These are phyloP conservation scores for Gari tellinella DNA, from an alignment of 2,888 invertebrate genomes.

Conservation along the genomic window DNA sequence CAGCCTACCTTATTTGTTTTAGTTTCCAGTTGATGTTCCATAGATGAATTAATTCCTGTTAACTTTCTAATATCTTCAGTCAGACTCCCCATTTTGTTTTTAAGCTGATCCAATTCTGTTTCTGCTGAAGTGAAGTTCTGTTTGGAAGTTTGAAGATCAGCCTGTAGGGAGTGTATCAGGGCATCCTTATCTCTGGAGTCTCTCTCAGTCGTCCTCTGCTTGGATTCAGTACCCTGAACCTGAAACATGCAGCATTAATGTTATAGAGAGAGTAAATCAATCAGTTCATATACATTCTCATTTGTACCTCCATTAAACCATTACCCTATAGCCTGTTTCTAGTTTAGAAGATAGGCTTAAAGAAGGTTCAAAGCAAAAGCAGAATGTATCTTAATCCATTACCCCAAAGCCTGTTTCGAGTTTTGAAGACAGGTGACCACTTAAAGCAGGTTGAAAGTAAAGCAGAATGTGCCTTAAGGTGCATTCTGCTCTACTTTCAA, in stretches of 20 bases:
- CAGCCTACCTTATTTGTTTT: too few relatives aligned
- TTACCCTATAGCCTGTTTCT: too few relatives aligned
- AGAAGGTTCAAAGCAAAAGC: too few relatives aligned
- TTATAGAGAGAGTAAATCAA: not conserved
- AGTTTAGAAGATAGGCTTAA: too few relatives aligned
- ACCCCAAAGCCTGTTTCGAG: too few relatives aligned
- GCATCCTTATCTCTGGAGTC: constrained; percentile 68
- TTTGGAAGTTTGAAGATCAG: constrained; percentile 62
- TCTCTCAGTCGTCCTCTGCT: constrained; percentile 55
- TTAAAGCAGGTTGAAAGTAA: too few relatives aligned
- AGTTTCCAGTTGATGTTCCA: constrained; percentile 65
- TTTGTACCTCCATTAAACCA: too few relatives aligned
- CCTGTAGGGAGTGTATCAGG: constrained; percentile 65
- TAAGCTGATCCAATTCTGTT: constrained; percentile 66
- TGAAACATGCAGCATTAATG: constrained; percentile 29
- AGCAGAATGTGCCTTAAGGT: too few relatives aligned
- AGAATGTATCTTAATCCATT: too few relatives aligned
- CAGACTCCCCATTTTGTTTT: constrained; percentile 64
- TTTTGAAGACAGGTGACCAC: too few relatives aligned
- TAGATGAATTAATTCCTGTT: constrained; percentile 61
- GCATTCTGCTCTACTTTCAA: too few relatives aligned
- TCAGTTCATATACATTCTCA: not conserved
- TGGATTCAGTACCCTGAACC: constrained; percentile 69
- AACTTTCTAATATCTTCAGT: constrained; percentile 70
- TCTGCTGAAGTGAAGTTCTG: constrained; percentile 54